Conservation (phyloP, 2,113 vertebrate genomes). For the Ornithorhynchus anatinus region DNA sequence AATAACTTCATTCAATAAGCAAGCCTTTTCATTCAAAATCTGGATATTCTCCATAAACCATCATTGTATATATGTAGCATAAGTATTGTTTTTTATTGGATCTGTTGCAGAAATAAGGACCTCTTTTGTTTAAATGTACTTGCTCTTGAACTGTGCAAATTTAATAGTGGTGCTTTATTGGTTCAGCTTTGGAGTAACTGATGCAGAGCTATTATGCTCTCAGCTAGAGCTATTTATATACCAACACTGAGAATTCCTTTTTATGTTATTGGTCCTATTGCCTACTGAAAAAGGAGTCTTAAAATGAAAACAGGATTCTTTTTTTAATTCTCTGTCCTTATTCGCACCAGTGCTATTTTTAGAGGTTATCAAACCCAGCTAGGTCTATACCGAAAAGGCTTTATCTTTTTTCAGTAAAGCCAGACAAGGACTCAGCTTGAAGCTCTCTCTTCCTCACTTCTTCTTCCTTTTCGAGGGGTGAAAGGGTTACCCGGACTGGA, state of each 20-base stretch:
- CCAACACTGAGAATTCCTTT: constrained; percentile 72
- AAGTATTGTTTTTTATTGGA: constrained; percentile 67
- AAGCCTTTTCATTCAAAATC: constrained; percentile 47
- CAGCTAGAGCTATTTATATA: constrained; percentile 76
- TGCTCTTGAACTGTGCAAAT: constrained; percentile 68
- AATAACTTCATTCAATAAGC: constrained; percentile 42
- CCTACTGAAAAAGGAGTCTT: constrained; percentile 62
- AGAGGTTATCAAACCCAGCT: constrained; percentile 60
- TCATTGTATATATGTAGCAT: constrained; percentile 46
- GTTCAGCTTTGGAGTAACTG: constrained; percentile 65
- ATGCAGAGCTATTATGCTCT: constrained; percentile 68
- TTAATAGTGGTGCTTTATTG: constrained; percentile 69
- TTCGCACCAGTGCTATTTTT: constrained; percentile 56
- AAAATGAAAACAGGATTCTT: constrained; percentile 55
- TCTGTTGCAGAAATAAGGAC: constrained; percentile 64
- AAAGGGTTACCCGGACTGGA: constrained; percentile 32
- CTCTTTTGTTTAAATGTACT: constrained; percentile 68
- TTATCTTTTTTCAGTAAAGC: constrained; percentile 36
- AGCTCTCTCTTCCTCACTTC: constrained; percentile 26
- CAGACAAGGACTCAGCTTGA: constrained; percentile 51
- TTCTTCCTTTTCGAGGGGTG: constrained; percentile 30
- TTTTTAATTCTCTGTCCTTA: constrained; percentile 47
- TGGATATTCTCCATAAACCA: constrained; percentile 50
- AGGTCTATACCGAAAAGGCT: constrained; percentile 40
- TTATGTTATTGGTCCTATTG: constrained; percentile 66